Percentiles rank a stretch among this genome's conserved stretches.
Evolutionary conservation across 1,140 invertebrate genomes (phyloP).

Genomic region (Hirudo medicinalis): DNA sequence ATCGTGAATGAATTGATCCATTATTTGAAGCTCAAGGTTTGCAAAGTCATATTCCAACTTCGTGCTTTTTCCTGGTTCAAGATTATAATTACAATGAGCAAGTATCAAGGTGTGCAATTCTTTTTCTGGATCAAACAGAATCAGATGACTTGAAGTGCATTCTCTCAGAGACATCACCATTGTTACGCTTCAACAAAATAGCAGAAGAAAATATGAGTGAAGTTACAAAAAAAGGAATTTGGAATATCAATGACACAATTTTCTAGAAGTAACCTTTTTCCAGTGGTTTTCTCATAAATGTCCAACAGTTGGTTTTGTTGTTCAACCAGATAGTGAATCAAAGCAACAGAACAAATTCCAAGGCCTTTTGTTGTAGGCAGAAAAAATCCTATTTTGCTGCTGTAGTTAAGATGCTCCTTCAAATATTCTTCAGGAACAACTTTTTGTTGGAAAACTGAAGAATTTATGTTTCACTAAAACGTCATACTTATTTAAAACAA

Average conservation of each 20-base stretch:
- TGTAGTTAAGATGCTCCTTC: conserved; percentile 23
- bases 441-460: conserved; percentile 8
- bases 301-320: conserved; percentile 31
- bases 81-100: conserved; percentile 30
- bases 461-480: conserved; percentile 1
- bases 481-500: neutral
- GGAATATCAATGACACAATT: too few relatives aligned
- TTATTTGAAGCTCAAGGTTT: conserved; percentile 26
- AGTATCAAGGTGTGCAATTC: conserved; percentile 31
- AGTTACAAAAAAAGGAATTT: too few relatives aligned
- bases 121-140: conserved; percentile 29
- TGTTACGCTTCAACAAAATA: neutral
- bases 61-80: conserved; percentile 27
- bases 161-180: neutral
- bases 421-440: conserved; percentile 25
- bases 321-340: conserved; percentile 28
- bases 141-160: conserved; percentile 26
- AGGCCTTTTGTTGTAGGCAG: conserved; percentile 27
- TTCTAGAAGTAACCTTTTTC: too few relatives aligned
- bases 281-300: conserved; percentile 21
- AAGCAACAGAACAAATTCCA: conserved; percentile 28
- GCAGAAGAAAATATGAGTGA: neutral
- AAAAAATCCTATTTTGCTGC: conserved; percentile 25
- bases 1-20: conserved; percentile 25
- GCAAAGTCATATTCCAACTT: conserved; percentile 28